A percentile compares a stretch with the other conserved stretches of the same genome.
Conservation (phyloP, 2,888 invertebrate species). For the Platypus cylindrus region DNA sequence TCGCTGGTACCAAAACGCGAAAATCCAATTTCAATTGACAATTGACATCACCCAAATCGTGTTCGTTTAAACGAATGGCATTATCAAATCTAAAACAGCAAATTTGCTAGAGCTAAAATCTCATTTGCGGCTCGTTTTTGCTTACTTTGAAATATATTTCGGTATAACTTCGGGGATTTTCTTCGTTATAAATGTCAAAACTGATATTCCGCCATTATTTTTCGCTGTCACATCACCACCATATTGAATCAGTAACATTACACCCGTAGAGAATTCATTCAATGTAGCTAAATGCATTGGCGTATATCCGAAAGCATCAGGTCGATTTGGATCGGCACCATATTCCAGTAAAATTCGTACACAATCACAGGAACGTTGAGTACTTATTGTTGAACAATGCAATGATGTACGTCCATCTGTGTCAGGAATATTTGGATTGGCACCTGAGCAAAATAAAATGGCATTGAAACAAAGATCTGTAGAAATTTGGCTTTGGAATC, state of each 20-base stretch:
- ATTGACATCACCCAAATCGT: constrained; percentile 75
- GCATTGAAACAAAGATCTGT: no score
- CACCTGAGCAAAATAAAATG: no score
- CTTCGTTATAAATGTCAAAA: constrained; percentile 69
- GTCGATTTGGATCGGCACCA: constrained; percentile 60
- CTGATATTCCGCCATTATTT: constrained; percentile 71
- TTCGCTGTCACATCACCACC: constrained; percentile 72
- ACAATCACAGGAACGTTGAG: constrained; percentile 57
- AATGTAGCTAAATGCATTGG: constrained; percentile 72
- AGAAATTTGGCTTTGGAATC: no score
- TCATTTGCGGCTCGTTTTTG: not conserved
- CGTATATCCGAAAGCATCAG: constrained; percentile 71
- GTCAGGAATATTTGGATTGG: constrained; percentile 44
- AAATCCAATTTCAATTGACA: constrained; percentile 66
- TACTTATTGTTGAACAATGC: constrained; percentile 69
- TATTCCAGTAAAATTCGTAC: constrained; percentile 50
- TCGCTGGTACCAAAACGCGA: constrained; percentile 46
- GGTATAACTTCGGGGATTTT: constrained; percentile 72
- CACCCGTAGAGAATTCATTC: constrained; percentile 68
- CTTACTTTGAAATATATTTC: constrained; percentile 40
- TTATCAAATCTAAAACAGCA: constrained; percentile 14
- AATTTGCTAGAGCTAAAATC: no score
- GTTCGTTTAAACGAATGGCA: constrained; percentile 47
- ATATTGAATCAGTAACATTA: constrained; percentile 56
- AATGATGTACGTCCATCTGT: constrained; percentile 65